Evolutionary conservation across 2,797 vertebrate genomes (phyloP).

Genomic region (Neoniphon sammara): DNA sequence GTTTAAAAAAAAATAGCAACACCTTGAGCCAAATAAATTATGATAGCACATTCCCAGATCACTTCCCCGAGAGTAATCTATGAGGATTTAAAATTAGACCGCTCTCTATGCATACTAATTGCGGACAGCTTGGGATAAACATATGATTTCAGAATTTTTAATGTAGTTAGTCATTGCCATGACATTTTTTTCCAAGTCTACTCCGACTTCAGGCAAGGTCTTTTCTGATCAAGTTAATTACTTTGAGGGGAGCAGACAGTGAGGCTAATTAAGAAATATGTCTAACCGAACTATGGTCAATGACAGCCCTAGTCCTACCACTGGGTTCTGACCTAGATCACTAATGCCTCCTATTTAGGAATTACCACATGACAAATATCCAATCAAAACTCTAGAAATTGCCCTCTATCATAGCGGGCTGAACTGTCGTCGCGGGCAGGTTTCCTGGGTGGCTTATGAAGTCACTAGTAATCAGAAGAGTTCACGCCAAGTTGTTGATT

Average conservation of each 20-base stretch:
- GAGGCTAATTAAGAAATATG: slow-evolving; percentile 83
- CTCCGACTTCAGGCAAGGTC: slow-evolving; percentile 78
- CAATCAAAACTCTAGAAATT: slow-evolving; percentile 68
- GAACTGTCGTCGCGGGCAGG: slow-evolving; percentile 45
- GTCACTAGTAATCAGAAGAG: slow-evolving; percentile 71
- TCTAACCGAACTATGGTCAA: slow-evolving; percentile 77
- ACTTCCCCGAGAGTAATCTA: slow-evolving; percentile 70
- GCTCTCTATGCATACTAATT: slow-evolving; percentile 75
- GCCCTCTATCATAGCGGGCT: slow-evolving; percentile 61
- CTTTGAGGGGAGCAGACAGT: slow-evolving; percentile 79
- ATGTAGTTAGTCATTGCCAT: slow-evolving; percentile 66
- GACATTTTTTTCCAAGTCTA: slow-evolving; percentile 46
- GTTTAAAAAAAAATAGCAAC: slow-evolving; percentile 23
- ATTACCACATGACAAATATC: slow-evolving; percentile 77
- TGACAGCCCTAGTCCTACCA: slow-evolving; percentile 73
- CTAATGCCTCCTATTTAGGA: slow-evolving; percentile 78
- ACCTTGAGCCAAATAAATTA: slow-evolving; percentile 75
- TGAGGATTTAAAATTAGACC: slow-evolving; percentile 71
- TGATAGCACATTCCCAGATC: slow-evolving; percentile 68
- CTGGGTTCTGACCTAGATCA: slow-evolving; percentile 78
- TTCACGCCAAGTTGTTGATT: slow-evolving; percentile 77
- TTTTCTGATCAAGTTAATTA: slow-evolving; percentile 82
- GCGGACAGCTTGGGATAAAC: slow-evolving; percentile 72
- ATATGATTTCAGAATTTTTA: slow-evolving; percentile 72
- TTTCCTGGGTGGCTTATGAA: slow-evolving; percentile 56